Conservation (phyloP, 2,888 invertebrate species). For the Drosophila birchii region DNA sequence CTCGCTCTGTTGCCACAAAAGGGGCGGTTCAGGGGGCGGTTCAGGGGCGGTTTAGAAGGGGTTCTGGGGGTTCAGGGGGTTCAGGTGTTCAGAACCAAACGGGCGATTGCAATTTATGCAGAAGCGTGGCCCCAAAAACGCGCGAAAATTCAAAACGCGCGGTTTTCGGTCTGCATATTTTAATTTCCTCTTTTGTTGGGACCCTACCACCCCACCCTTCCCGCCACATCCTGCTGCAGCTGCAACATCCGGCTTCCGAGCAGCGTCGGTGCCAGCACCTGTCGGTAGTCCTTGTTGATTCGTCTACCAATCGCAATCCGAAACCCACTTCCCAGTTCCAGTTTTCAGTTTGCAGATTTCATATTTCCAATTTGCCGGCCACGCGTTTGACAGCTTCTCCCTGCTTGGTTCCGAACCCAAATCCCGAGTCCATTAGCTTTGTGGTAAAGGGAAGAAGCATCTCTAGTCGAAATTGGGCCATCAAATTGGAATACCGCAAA, state of each 20-base stretch:
- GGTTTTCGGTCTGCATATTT: constrained; percentile 80
- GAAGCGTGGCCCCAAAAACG: constrained; percentile 70
- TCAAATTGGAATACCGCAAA: constrained; percentile 10
- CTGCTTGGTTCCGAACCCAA: neutral
- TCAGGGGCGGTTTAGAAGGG: neutral
- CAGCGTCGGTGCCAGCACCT: constrained; percentile 19
- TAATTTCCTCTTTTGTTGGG: constrained; percentile 80
- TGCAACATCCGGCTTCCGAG: constrained; percentile 73
- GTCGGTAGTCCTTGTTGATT: constrained; percentile 43
- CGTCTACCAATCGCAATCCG: constrained; percentile 3
- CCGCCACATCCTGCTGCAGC: constrained; percentile 44
- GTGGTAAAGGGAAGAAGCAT: constrained; percentile 9
- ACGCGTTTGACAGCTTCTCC: constrained; percentile 28
- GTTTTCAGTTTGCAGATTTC: constrained; percentile 49
- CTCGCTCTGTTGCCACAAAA: constrained; percentile 18
- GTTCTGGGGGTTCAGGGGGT: neutral
- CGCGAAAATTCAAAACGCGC: constrained; percentile 79
- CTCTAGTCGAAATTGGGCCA: constrained; percentile 5
- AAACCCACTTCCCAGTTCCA: constrained; percentile 7
- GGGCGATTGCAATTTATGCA: constrained; percentile 66
- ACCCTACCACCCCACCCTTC: neutral
- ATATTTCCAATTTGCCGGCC: constrained; percentile 55
- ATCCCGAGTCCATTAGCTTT: constrained; percentile 26
- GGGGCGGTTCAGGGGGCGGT: constrained; percentile 1
- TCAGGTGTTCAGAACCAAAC: neutral